Evolutionary conservation across 2,113 vertebrate species (phyloP).

Genomic region (Eublepharis macularius): DNA sequence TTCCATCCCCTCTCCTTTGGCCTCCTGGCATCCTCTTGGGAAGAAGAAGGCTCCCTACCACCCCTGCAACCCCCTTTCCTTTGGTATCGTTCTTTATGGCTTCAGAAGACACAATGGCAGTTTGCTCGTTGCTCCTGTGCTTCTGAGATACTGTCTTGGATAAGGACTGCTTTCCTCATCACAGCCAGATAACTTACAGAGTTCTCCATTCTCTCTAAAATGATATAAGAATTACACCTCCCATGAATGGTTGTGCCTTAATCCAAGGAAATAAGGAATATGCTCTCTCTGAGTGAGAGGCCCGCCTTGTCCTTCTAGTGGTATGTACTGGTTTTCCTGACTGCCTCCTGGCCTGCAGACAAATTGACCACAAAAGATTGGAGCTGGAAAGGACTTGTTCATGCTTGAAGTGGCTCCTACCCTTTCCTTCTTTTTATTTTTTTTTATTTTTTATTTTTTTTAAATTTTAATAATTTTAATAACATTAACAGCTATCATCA

Average conservation of each 20-base stretch:
- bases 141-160: not conserved
- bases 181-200: not conserved
- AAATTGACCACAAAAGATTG: too few species aligned
- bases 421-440: not conserved
- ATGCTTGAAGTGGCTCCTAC: not conserved
- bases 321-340: too few species aligned
- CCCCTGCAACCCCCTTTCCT: not conserved
- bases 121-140: not conserved
- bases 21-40: not conserved
- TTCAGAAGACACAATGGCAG: not conserved
- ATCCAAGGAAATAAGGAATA: not conserved
- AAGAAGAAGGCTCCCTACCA: not conserved
- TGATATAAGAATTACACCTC: not conserved
- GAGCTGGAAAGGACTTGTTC: not conserved
- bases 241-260: not conserved
- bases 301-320: not conserved
- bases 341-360: too few species aligned
- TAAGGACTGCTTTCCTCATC: not conserved
- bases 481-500: too few species aligned
- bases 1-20: too few species aligned
- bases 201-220: not conserved
- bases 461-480: too few species aligned
- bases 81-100: not conserved
- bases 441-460: too few species aligned
- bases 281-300: not conserved